These are phyloP conservation scores for Alligator sinensis DNA, from an alignment of 2,113 vertebrate genomes.

Conservation along the genomic window DNA sequence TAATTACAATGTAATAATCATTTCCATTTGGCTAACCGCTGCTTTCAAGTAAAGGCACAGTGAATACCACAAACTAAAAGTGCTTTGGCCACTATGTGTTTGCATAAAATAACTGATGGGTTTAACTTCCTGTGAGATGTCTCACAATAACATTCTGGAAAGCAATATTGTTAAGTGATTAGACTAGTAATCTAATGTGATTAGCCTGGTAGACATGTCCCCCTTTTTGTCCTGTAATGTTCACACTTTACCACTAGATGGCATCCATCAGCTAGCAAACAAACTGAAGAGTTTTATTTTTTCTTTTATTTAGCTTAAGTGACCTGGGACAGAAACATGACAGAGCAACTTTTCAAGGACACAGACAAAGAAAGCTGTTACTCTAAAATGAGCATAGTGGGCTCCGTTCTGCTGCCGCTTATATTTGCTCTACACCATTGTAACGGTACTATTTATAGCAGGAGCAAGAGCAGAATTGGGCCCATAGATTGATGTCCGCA, in stretches of 20 bases:
- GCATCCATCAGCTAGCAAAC: slow-evolving; percentile 28
- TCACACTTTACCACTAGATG: slow-evolving; percentile 53
- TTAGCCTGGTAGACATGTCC: fast-evolving
- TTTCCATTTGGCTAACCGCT: too few species aligned
- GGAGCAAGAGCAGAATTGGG: neutral
- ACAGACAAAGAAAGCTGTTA: slow-evolving; percentile 1
- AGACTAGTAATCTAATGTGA: too few species aligned
- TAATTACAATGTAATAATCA: too few species aligned
- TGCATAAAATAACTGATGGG: too few species aligned
- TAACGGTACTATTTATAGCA: neutral
- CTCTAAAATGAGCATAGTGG: neutral
- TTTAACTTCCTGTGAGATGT: too few species aligned
- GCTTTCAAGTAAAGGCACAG: too few species aligned
- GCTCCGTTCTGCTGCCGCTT: neutral
- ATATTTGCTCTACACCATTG: neutral
- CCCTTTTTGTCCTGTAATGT: neutral
- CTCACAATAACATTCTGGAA: fast-evolving
- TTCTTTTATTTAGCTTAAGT: neutral
- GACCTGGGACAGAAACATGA: fast-evolving
- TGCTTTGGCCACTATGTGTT: too few species aligned
- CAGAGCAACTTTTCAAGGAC: neutral
- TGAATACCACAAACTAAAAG: too few species aligned
- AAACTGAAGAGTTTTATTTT: fast-evolving
- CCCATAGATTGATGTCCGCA: fast-evolving
- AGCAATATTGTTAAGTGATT: neutral